phyloP scores from a whole-genome alignment of 2,797 vertebrate species.

The Xenopus petersii region DNA sequence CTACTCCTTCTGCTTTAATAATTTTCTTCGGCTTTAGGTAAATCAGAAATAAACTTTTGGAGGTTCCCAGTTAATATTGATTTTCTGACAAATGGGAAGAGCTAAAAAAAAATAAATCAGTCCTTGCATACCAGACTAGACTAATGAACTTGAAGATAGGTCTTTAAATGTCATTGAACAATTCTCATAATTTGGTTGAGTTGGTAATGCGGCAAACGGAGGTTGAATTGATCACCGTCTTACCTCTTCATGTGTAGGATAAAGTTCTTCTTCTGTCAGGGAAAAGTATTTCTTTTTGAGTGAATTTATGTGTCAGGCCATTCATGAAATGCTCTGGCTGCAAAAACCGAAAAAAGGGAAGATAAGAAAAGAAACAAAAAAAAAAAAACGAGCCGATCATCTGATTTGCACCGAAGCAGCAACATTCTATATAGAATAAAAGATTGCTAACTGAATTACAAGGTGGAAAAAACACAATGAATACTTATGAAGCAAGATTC shows the following conservation, averaged over 20 bases:
- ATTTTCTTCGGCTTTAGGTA: constrained; percentile 9
- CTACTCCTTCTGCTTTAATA: constrained; percentile 23
- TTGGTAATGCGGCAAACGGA: constrained; percentile 35
- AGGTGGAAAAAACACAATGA: constrained; percentile 15
- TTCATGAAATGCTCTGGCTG: constrained; percentile 50
- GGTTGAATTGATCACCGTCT: constrained; percentile 42
- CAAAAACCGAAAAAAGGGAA: constrained; percentile 34
- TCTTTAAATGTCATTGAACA: constrained; percentile 50
- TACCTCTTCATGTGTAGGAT: constrained; percentile 51
- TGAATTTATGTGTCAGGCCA: constrained; percentile 55
- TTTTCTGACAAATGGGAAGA: constrained; percentile 30
- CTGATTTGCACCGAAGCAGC: constrained; percentile 23
- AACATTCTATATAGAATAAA: constrained; percentile 26
- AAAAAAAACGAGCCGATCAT: neutral
- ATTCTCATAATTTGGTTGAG: constrained; percentile 45
- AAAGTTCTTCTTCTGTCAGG: constrained; percentile 46
- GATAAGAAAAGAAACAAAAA: neutral
- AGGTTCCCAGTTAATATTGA: constrained; percentile 32
- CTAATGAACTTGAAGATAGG: constrained; percentile 45
- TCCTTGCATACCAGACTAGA: constrained; percentile 30
- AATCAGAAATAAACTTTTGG: constrained; percentile 10
- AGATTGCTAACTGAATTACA: constrained; percentile 26
- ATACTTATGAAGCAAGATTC: constrained; percentile 22
- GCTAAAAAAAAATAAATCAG: constrained; percentile 11
- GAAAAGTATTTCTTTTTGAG: constrained; percentile 54